phyloP scores from a whole-genome alignment of 2,888 invertebrate genomes.

The Orchesella flavescens region DNA sequence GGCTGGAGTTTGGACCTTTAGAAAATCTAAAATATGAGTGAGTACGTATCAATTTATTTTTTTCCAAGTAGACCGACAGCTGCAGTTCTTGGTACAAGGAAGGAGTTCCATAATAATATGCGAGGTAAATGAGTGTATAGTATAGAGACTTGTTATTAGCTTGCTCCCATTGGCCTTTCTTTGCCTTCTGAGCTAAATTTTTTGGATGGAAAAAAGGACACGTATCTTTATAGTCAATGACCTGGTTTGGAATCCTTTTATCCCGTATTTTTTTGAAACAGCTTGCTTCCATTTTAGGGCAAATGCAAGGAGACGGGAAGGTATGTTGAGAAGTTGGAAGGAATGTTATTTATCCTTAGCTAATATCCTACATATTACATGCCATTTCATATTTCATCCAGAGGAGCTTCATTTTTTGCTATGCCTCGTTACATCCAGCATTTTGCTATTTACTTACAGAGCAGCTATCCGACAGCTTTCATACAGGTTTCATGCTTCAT shows the following conservation, averaged over 20 bases:
- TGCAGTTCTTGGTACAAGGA: not conserved
- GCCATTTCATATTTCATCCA: not conserved
- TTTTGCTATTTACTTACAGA: constrained; percentile 18
- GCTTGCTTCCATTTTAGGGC: not conserved
- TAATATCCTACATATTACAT: not conserved
- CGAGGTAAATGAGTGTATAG: not conserved
- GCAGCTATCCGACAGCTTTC: constrained; percentile 27
- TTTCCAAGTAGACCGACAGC: constrained; percentile 11
- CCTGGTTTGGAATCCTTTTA: constrained; percentile 33
- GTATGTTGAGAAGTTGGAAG: not conserved
- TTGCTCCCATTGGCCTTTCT: not conserved
- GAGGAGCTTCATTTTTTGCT: not conserved
- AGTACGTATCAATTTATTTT: not conserved
- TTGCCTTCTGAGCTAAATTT: not conserved
- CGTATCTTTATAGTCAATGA: constrained; percentile 26
- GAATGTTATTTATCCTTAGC: not conserved
- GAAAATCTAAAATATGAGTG: constrained; percentile 18
- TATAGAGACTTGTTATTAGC: not conserved
- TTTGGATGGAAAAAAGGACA: constrained; percentile 16
- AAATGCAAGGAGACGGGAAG: not conserved
- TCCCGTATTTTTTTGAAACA: constrained; percentile 24
- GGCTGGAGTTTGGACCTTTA: constrained; percentile 4
- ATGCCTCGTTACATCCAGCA: not conserved
- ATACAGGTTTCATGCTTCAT: constrained; percentile 30
- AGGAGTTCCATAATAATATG: not conserved